Evolutionary conservation across 2,797 vertebrate species (phyloP), one percentile per base, ranked within the genome.

Genomic region (Petrocephalus sullivani): DNA sequence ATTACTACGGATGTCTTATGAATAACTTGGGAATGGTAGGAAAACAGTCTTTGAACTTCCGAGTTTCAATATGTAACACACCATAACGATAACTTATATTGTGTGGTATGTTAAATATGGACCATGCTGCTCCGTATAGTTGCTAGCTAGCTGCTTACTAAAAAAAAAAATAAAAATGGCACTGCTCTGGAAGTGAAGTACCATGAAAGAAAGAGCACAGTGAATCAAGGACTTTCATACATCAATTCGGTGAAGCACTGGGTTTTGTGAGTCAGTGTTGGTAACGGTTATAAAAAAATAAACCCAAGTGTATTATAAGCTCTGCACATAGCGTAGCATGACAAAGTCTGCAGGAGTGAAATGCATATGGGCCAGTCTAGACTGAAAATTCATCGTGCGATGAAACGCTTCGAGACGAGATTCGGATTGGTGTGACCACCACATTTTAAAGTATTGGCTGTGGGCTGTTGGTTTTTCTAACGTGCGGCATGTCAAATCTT

Each of bases 271-370:
- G 71, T 78, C 71, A 78, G 33, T 78, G 71, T 78, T 41, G 2
- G 71, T 78, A 78, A 78, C 37, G 71, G 33, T 78, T 49, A 78
- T 78, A 78, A 78, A 78, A 78, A 78, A 78, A 78, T 78, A 78
- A 78, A 49, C 71, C 71, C 33, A 9, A 78, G 33, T 78, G 71
- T 78, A 78, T 78, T 49, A 78, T 78, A 49, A 41, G 33, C 71
- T 49, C 37, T 19, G n/a, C 71, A 49, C 37, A 78, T 19, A 78
- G 71, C 71, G 19, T 78, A 78, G 71, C 71, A 78, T 78, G 71
- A 78, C 71, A 78, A n/a, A 78, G 71, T 78, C 41, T 78, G 71
- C 71, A 49, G 41, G 14, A 78, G 71, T 78, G 71, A 78, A 78
- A 78, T 46, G 71, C 7, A 78, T n/a, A 3, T 7, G 37, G 71